Base-by-base conservation (phyloP, 2,888 invertebrate species). In the Hypomecis punctinalis region DNA sequence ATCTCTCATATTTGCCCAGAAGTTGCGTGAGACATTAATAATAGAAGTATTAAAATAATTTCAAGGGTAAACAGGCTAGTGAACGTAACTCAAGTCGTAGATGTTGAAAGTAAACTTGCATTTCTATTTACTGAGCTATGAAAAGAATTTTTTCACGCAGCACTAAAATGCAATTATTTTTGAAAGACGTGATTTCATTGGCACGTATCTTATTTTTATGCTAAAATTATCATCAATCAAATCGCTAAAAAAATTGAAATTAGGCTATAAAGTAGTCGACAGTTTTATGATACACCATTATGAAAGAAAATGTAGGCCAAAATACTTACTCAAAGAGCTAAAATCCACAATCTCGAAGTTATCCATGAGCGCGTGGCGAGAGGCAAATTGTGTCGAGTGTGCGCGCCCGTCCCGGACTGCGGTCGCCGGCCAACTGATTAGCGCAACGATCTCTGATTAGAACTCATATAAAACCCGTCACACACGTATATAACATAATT, bases 361-460 rank as follows among this genome's bases (percentile, higher is more conserved):
- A 75, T 84, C 90, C 90, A 90, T 91, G 73, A 72, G 68, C 70
- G 75, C 71, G 72, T 76, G 68, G 59, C 66, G 60, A 65, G 57
- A 60, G 43, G 43, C 52, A 51, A 49, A 57, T 37, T 68, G 62
- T 37, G 68, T 55, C 39, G 53, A 56, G 66, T 57, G 69, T 59
- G 72, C 63, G 76, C 84, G 86, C 75, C 76, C 79, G 70, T 65
- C 74, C 70, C 76, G 70, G 71, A 67, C 74, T 71, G 82, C 85
- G 85, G 85, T 87, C 88, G 82, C 79, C 84, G 85, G 75, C 83
- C 86, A 81, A 92, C 90, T 92, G 89, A 89, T 37, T 85, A 83
- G 76, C 69, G 75, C 79, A 80, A 88, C 82, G 83, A 87, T 89
- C 81, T 80, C 80, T 86, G 86, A 91, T 89, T 87, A 89, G 84